Evolutionary conservation across 2,888 invertebrate genomes (phyloP), one percentile per base, ranked within the genome.

Genomic region (Sympetrum striolatum): DNA sequence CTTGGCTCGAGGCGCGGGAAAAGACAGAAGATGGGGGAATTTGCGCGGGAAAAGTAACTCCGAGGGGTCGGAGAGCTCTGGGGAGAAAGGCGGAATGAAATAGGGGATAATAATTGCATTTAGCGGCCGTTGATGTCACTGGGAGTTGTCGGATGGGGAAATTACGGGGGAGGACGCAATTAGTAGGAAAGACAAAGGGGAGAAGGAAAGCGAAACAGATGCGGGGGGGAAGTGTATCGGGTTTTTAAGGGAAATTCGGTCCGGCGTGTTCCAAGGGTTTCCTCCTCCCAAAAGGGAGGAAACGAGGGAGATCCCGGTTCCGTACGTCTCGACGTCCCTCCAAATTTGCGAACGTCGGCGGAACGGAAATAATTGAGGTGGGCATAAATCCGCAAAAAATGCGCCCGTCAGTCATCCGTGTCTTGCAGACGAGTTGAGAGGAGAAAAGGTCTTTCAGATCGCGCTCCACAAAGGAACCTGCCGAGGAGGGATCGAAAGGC

Each of bases 101-200:
- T 5, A 39, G 18, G 80, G 25, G 31, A 44, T 18, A 0, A 25
- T 81, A 44, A 44, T 81, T 81, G 81, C 81, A 81, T 81, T 81
- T 81, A 22, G 44, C 81, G 81, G 81, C 48, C 81, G 81, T 81
- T 81, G 81, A 81, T 81, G 48, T 81, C 81, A 81, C 81, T n/a
- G 81, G 22, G 25, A 44, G 81, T 18, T 18, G 44, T 53, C 25
- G 81, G 44, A 6, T 48, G 48, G 81, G 82, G 48, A 60, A 18
- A n/a, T 53, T 22, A 18, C 35, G 60, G 25, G 58, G 60, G 60
- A 25, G 53, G 35, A 58, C 15, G 86, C 31, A 60, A 86, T 53
- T 35, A 53, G 35, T 18, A 86, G 8, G 81, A 48, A 25, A 48
- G 25, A 44, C 14, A 22, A 44, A n/a, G 44, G n/a, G 25, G 73